Base-by-base conservation (phyloP, 2,797 vertebrate species). In the Helicolenus hilgendorfi region DNA sequence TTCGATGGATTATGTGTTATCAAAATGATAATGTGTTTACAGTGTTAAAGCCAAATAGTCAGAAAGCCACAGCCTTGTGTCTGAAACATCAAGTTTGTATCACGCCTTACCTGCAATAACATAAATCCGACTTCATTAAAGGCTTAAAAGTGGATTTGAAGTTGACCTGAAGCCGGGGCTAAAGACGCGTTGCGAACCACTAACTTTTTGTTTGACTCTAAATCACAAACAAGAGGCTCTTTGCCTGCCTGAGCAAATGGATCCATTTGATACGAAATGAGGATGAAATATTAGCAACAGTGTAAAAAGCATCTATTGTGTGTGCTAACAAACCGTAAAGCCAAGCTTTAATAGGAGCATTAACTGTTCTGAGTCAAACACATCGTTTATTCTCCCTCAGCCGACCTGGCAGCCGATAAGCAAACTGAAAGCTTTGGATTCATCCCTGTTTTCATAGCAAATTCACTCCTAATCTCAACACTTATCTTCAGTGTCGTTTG, bases 251-350 rank as follows among this genome's bases (percentile, higher is more conserved):
- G 76, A 89, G 62, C 27, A 58, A 82, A 77, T 33, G 27, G n/a
- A 26, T 64, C 38, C 11, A 13, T 76, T 85, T 74, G 38, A 88
- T 38, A 20, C 62, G 88, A 88, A 85, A 81, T 68, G 72, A 83
- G 75, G 74, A 87, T 91, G 79, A 95, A 84, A 84, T 91, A 92
- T 87, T 67, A 64, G 72, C 69, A 82, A 64, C 64, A 20, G 75
- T 79, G 63, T 90, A 70, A 92, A 92, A 94, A 87, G 91, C 75
- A 29, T 80, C 80, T 62, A 72, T 96, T 95, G 91, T 97, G 86
- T 83, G 73, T 60, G 84, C 84, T 94, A 87, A 91, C 78, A 84
- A 81, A 91, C 81, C 89, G 75, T 85, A 86, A 96, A 91, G 84
- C 87, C 68, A 11, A 85, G 77, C 20, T 95, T 91, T 91, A 95